These are phyloP conservation scores for Strigamia transsilvanica DNA, from an alignment of 2,888 invertebrate genomes.

Conservation along the genomic window DNA sequence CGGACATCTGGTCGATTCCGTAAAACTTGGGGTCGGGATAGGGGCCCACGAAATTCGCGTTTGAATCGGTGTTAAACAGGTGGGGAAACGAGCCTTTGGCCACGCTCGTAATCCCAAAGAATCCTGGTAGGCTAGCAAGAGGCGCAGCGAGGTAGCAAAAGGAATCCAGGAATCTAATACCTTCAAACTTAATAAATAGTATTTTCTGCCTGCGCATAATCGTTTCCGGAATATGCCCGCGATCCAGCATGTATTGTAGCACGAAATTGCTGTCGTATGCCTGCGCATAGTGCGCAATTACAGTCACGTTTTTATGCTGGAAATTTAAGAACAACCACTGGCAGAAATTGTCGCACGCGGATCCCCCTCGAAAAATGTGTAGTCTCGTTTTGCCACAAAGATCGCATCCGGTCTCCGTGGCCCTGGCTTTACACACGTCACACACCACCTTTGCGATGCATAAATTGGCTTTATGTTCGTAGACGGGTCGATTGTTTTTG, in stretches of 20 bases:
- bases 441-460: background rate
- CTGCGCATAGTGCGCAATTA: background rate
- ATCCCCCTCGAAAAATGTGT: background rate
- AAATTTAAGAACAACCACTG: slow-evolving; percentile 4
- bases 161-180: background rate
- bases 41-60: background rate
- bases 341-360: background rate
- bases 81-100: background rate
- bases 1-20: background rate
- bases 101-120: background rate
- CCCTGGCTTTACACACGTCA: background rate
- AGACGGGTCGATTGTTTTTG: background rate
- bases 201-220: background rate
- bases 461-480: background rate
- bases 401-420: background rate
- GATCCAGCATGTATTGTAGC: no score
- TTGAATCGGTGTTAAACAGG: background rate
- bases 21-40: background rate
- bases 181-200: background rate
- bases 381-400: background rate
- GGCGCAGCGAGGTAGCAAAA: background rate
- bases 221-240: background rate
- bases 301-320: background rate
- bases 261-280: no score
- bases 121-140: background rate